Conservation (phyloP, 1,140 invertebrate species). For the Triops longicaudatus region DNA sequence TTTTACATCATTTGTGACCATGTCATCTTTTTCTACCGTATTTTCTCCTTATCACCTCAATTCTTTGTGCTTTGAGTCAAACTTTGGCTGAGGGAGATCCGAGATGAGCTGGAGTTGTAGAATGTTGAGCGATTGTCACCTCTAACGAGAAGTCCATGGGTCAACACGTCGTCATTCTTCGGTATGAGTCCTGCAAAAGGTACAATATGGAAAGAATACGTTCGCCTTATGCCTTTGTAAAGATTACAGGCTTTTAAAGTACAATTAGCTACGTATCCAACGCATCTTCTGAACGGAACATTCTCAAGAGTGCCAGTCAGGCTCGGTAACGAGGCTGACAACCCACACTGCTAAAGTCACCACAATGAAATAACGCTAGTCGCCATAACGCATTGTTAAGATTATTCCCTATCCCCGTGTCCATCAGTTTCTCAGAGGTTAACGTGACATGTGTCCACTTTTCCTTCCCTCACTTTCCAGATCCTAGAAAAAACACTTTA, state of each 20-base stretch:
- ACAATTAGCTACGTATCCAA: background rate
- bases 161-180: too few relatives aligned
- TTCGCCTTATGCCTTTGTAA: background rate
- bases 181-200: background rate
- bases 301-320: conserved; percentile 6
- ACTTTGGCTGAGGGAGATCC: too few relatives aligned
- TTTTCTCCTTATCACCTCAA: too few relatives aligned
- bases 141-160: too few relatives aligned
- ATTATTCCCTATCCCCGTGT: background rate
- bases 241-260: background rate
- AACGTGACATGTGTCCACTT: background rate
- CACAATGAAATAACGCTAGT: background rate
- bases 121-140: too few relatives aligned
- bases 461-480: background rate
- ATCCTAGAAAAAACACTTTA: background rate
- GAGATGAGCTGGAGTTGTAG: too few relatives aligned
- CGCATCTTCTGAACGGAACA: background rate
- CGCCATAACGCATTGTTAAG: background rate
- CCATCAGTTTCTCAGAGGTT: background rate
- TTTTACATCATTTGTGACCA: too few relatives aligned
- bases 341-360: background rate
- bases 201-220: background rate
- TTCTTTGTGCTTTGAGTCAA: too few relatives aligned
- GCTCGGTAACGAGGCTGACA: background rate
- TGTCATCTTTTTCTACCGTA: too few relatives aligned